phyloP scores from a whole-genome alignment of 2,797 vertebrate genomes.

The Hyperoplus immaculatus region DNA sequence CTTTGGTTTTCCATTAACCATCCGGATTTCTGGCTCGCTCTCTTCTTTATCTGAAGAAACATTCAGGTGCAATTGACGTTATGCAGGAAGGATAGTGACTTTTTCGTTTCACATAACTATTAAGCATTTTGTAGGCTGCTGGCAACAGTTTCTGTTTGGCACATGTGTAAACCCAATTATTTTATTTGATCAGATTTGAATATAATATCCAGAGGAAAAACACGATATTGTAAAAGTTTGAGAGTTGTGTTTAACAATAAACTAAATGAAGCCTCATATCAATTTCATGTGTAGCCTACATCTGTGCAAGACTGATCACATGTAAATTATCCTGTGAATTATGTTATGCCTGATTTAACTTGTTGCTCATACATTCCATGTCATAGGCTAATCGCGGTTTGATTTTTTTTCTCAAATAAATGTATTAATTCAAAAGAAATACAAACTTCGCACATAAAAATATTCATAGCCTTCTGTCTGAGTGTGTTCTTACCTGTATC shows the following conservation, averaged over 20 bases:
- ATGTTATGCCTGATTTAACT: neutral
- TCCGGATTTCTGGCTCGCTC: slow-evolving; percentile 95
- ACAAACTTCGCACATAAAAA: neutral
- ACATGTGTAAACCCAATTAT: neutral
- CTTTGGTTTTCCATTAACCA: slow-evolving; percentile 99
- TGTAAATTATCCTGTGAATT: slow-evolving; percentile 5
- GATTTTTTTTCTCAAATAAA: slow-evolving; percentile 8
- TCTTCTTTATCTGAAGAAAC: slow-evolving; percentile 93
- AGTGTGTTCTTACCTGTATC: slow-evolving; percentile 88
- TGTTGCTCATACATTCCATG: neutral
- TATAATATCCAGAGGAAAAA: neutral
- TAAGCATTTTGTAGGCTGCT: neutral
- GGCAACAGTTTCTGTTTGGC: neutral
- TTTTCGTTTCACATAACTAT: neutral
- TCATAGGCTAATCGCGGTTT: neutral
- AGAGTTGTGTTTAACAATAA: neutral
- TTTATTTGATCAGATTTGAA: neutral
- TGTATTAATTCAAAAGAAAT: neutral
- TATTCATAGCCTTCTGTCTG: neutral
- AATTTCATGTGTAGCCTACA: neutral
- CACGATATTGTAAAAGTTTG: neutral
- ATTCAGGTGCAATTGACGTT: slow-evolving; percentile 36
- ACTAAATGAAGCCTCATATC: neutral
- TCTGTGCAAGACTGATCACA: neutral
- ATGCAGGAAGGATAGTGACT: neutral